These are phyloP conservation scores for Nerophis lumbriciformis DNA, from an alignment of 2,113 vertebrate genomes.

Conservation along the genomic window DNA sequence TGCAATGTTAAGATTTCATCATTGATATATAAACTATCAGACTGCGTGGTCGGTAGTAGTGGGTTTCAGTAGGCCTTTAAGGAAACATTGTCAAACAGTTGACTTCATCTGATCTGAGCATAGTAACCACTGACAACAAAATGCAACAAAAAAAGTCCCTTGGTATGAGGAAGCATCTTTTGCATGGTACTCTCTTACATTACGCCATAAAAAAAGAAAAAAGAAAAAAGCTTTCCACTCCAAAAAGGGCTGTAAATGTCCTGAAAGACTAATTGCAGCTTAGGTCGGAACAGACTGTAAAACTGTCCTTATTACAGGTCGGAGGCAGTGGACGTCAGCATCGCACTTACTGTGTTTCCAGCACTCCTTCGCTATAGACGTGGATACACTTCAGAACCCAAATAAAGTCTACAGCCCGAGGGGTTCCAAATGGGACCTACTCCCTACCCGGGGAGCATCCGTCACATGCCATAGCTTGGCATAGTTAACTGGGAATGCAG, in stretches of 20 bases:
- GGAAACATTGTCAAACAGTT: conserved; percentile 11
- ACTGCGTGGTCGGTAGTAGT: too few species aligned
- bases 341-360: conserved; percentile 38
- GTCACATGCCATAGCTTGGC: not conserved
- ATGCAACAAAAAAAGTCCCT: conserved; percentile 6
- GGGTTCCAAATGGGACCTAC: not conserved
- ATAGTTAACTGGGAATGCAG: conserved; percentile 22
- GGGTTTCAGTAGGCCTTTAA: too few species aligned
- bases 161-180: not conserved
- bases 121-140: conserved; percentile 2
- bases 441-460: conserved; percentile 13
- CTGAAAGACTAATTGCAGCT: conserved; percentile 37
- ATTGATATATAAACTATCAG: too few species aligned
- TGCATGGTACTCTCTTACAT: not conserved
- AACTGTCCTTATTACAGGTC: conserved; percentile 35
- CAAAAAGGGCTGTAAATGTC: conserved; percentile 27
- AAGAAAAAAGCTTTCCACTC: conserved; percentile 21
- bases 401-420: conserved; percentile 18
- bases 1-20: too few species aligned
- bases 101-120: conserved; percentile 5
- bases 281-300: conserved; percentile 35
- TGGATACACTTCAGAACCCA: conserved; percentile 22
- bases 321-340: conserved; percentile 28
- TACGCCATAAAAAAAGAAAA: conserved; percentile 12
- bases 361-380: conserved; percentile 11